These are phyloP conservation scores for Fistularia tabacaria DNA, from an alignment of 2,797 vertebrate species.

Conservation along the genomic window DNA sequence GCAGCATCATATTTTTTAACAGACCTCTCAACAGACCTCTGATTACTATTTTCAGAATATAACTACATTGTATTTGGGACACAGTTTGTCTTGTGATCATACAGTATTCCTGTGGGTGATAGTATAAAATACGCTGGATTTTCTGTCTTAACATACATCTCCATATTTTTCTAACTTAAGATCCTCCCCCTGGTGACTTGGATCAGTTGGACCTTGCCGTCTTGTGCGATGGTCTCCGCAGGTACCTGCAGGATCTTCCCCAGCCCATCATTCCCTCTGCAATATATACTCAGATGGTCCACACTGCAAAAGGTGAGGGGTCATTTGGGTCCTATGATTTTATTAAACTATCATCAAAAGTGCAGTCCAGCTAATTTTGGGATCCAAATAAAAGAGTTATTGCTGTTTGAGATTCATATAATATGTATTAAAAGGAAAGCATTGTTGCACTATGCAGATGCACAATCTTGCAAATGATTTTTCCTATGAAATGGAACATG, in stretches of 20 bases:
- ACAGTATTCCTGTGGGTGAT: neutral
- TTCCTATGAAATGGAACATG: no score
- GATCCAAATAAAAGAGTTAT: no score
- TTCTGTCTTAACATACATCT: neutral
- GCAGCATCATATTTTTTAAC: no score
- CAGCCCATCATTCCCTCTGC: slow-evolving; percentile 86
- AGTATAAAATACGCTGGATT: neutral
- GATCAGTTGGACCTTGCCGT: slow-evolving; percentile 85
- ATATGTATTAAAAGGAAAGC: no score
- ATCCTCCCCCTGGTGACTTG: slow-evolving; percentile 76
- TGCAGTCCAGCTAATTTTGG: slow-evolving; percentile 9
- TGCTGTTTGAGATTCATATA: no score
- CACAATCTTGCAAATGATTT: no score
- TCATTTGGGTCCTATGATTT: no score
- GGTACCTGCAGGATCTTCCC: slow-evolving; percentile 91
- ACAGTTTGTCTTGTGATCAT: no score
- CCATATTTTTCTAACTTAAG: slow-evolving; percentile 46
- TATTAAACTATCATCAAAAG: neutral
- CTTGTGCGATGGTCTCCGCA: slow-evolving; percentile 85
- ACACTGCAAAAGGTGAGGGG: slow-evolving; percentile 85
- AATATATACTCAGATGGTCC: slow-evolving; percentile 84
- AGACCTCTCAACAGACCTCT: no score
- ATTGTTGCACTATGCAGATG: no score
- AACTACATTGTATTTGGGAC: neutral
- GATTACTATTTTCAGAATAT: no score